Base-by-base conservation (phyloP, 2,888 invertebrate species). In the Stenodera caucasica region DNA sequence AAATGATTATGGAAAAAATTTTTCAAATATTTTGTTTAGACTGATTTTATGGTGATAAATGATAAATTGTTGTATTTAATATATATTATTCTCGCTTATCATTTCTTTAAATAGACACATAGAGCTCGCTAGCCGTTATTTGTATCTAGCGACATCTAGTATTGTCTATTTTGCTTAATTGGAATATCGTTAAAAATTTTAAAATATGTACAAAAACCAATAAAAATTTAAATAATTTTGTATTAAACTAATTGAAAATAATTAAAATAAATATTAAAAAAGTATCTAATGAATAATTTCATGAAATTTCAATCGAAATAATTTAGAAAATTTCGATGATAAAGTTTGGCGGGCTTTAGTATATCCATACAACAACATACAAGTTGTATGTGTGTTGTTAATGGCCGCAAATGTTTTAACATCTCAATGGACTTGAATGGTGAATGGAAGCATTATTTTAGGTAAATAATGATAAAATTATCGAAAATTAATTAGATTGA, bases 331-430 rank as follows among this genome's bases (percentile, higher is more conserved):
- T 26, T 26, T 26, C 26, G 7, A 26, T 26, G 26, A 26, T 61
- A 57, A n/a, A 14, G n/a, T 35, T 40, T 40, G 37, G 37, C 37
- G 37, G 37, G 37, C 37, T 40, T 5, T 40, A 6, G 9, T 30
- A 14, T 3, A 40, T 8, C 15, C 18, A 8, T 8, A 29, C 29
- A 29, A 6, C 29, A 4, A 29, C 29, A 29, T 8, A 14, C 14
- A 7, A 1, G 6, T 15, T 9, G 37, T 40, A 18, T 40, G 37
- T 40, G 37, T 40, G 15, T 40, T 40, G 37, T 73, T 78, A 78
- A 79, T 79, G 78, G 78, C 78, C 76, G 78, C 76, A 78, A 75
- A 75, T 75, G 76, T 74, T 40, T 40, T 40, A 77, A 72, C 73
- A 73, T 70, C 70, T 70, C 70, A 72, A 77, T 74, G 75, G 74